Conservation (phyloP, 2,888 invertebrate species). For the Aphidius colemani region DNA sequence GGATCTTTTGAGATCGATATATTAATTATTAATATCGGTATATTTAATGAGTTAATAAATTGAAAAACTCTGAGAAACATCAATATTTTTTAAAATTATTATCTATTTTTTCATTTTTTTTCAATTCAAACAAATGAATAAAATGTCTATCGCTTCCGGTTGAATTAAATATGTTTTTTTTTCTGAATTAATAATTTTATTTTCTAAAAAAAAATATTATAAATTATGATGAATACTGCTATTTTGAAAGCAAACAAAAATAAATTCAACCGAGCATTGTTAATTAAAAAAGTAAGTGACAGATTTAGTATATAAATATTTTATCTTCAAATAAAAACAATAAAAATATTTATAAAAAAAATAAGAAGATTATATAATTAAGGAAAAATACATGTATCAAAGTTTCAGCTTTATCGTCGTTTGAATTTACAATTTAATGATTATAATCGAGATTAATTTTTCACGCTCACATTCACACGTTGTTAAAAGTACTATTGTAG, state of each 20-base stretch:
- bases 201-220: neutral
- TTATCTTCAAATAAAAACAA: neutral
- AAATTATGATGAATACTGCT: neutral
- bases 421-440: too few species aligned
- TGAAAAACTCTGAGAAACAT: constrained; percentile 14
- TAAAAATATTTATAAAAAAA: neutral
- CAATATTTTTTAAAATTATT: too few species aligned
- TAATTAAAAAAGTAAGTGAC: neutral
- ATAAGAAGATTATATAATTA: too few species aligned
- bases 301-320: neutral
- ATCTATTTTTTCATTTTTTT: neutral
- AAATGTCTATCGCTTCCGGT: neutral
- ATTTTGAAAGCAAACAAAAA: neutral
- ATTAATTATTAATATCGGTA: constrained; percentile 28
- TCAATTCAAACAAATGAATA: neutral
- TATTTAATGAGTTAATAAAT: constrained; percentile 19
- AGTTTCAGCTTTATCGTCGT: too few species aligned
- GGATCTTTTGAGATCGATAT: neutral
- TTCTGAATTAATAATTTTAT: neutral
- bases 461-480: constrained; percentile 14
- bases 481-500: constrained; percentile 1
- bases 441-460: neutral
- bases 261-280: neutral
- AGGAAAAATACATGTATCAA: too few species aligned
- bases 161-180: neutral